Evolutionary conservation across 2,113 vertebrate species (phyloP).

Genomic region (Columbina picui): DNA sequence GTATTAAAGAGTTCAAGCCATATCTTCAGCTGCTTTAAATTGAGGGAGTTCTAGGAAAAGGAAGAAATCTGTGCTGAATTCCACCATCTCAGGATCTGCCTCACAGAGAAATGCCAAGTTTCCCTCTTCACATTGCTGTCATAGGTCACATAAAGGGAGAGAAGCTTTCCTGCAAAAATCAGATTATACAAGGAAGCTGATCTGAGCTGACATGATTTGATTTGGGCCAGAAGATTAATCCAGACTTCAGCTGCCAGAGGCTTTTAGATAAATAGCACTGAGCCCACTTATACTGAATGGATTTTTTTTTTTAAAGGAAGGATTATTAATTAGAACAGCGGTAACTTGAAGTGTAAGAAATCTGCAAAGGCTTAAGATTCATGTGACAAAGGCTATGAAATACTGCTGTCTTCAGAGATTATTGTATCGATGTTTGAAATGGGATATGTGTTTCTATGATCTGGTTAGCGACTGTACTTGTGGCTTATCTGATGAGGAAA

Average conservation of each 20-base stretch:
- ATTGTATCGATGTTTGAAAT: not conserved
- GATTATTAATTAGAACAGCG: conserved; percentile 18
- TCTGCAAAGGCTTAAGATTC: not conserved
- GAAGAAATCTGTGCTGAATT: not conserved
- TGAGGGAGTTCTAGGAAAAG: not conserved
- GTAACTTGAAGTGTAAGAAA: not conserved
- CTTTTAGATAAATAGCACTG: conserved; percentile 72
- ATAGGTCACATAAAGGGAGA: conserved; percentile 41
- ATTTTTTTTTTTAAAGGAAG: not conserved
- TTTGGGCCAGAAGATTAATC: conserved; percentile 68
- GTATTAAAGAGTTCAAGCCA: not conserved
- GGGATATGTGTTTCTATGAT: not conserved
- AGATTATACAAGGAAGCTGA: conserved; percentile 58
- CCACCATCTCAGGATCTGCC: not conserved
- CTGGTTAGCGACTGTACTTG: not conserved
- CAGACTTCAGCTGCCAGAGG: conserved; percentile 56
- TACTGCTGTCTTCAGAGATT: not conserved
- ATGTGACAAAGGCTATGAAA: not conserved
- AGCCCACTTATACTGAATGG: conserved; percentile 36
- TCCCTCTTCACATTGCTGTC: conserved; percentile 11
- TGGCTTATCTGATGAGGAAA: not conserved
- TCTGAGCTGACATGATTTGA: conserved; percentile 71
- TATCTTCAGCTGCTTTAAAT: not conserved
- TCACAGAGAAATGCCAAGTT: not conserved
- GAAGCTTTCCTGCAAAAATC: conserved; percentile 59